Base-by-base conservation (phyloP, 1,140 invertebrate species). In the Philopotamus ludificatus region DNA sequence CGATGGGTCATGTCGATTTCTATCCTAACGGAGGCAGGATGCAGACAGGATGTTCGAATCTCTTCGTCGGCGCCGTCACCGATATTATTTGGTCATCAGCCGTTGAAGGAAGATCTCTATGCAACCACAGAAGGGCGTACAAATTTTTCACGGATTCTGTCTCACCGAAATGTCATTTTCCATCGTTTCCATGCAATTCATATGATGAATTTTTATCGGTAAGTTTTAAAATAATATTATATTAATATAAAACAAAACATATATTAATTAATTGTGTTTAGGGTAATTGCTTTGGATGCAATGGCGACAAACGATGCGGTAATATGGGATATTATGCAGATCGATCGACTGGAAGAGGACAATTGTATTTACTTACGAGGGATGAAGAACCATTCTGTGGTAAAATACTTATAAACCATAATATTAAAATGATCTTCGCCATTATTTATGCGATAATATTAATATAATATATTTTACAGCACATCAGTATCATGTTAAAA, bases 301-400 rank as follows among this genome's bases (percentile, higher is more conserved):
- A 82, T 2, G 77, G 81, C 12, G 77, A 82, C 8, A 75, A 81
- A 3, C 77, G 83, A 1, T 97, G 94, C 74, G 91, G 91, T 10
- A 90, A 92, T 73, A 97, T 98, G 94, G 95, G 95, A 0, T 97
- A 94, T 78, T 94, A 95, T 75, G 92, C 94, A 1, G 89, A 95
- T 75, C 78, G 86, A 4, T 90, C 90, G 0, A 83, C 85, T 1
- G 92, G 89, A 0, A 79, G 92, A 16, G 93, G 93, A 0, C 87
- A 91, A 65, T 81, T 95, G 0, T 97, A 93, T 73, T 76, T 96
- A 12, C 79, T 94, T 0, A 97, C 94, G 0, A 83, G 93, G 67
- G 92, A 96, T 62, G 92, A 94, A 71, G 93, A 95, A 75, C 93
- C 93, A 0, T 95, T 95, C 75, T 95, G 93, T 77, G 92, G 88